Evolutionary conservation across 2,113 vertebrate species (phyloP).

Genomic region (Acrocephalus arundinaceus): DNA sequence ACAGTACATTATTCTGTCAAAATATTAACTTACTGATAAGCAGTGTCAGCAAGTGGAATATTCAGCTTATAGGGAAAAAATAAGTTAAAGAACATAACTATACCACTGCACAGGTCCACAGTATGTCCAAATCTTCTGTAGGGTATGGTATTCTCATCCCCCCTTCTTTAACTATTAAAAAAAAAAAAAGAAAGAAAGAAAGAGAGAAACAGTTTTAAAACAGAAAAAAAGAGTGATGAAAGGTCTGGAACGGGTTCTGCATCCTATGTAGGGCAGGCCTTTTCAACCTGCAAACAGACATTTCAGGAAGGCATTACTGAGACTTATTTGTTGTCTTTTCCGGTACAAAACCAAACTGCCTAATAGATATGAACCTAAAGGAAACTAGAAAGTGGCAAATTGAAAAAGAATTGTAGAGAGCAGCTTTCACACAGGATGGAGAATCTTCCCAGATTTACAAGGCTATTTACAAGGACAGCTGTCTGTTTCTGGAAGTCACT

Average conservation of each 20-base stretch:
- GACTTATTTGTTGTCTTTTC: not conserved
- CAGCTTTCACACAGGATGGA: not conserved
- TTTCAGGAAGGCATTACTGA: not conserved
- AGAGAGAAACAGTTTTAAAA: not conserved
- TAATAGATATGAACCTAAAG: not conserved
- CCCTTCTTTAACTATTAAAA: accelerated
- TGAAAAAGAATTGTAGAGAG: not conserved
- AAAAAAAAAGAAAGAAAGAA: not conserved
- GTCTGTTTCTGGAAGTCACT: not conserved
- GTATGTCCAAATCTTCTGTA: not conserved
- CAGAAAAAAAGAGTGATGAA: not conserved
- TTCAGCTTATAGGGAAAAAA: not conserved
- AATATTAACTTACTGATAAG: not conserved
- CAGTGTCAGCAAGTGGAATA: not conserved
- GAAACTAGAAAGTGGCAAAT: not conserved
- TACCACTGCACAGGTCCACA: not conserved
- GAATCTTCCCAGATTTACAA: not conserved
- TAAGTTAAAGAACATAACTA: not conserved
- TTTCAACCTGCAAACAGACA: not conserved
- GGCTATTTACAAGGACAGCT: not conserved
- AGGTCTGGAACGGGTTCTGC: not conserved
- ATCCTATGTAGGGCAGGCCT: not conserved
- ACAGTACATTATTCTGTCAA: not conserved
- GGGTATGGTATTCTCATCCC: not conserved
- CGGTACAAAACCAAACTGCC: not conserved